A percentile compares a stretch with the other conserved stretches of the same genome.
phyloP scores from a whole-genome alignment of 2,113 vertebrate genomes.

The Phylloscopus whistleri region DNA sequence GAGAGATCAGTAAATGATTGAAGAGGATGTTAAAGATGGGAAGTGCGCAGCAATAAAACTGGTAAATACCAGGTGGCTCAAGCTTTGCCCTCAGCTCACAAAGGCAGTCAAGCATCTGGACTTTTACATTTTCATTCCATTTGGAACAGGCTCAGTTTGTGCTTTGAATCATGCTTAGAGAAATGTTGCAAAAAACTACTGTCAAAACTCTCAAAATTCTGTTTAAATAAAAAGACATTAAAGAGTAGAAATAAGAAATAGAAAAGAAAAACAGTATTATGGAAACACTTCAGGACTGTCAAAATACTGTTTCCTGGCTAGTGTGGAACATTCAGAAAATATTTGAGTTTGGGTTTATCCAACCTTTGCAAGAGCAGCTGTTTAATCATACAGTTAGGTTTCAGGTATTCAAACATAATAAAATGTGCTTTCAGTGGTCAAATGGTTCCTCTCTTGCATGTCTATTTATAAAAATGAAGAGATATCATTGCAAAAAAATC shows the following conservation, averaged over 20 bases:
- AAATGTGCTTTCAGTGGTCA: neutral
- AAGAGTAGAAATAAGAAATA: neutral
- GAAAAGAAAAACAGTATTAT: neutral
- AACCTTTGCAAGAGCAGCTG: neutral
- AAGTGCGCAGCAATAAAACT: neutral
- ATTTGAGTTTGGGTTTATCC: neutral
- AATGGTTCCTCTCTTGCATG: neutral
- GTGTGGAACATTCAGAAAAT: neutral
- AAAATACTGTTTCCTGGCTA: neutral
- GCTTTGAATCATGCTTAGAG: neutral
- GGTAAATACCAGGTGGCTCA: neutral
- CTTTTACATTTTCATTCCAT: neutral
- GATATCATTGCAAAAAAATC: neutral
- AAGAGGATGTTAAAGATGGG: neutral
- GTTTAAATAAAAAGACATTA: neutral
- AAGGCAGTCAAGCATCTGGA: neutral
- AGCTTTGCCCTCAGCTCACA: neutral
- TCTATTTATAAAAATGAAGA: conserved; percentile 20
- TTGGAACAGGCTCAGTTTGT: neutral
- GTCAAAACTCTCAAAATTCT: neutral
- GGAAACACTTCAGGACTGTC: neutral
- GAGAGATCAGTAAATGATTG: conserved; percentile 17
- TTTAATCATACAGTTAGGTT: neutral
- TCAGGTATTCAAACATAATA: neutral
- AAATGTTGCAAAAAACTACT: neutral